These are phyloP conservation scores for Grallaria varia DNA, from an alignment of 2,113 vertebrate species.

Conservation along the genomic window DNA sequence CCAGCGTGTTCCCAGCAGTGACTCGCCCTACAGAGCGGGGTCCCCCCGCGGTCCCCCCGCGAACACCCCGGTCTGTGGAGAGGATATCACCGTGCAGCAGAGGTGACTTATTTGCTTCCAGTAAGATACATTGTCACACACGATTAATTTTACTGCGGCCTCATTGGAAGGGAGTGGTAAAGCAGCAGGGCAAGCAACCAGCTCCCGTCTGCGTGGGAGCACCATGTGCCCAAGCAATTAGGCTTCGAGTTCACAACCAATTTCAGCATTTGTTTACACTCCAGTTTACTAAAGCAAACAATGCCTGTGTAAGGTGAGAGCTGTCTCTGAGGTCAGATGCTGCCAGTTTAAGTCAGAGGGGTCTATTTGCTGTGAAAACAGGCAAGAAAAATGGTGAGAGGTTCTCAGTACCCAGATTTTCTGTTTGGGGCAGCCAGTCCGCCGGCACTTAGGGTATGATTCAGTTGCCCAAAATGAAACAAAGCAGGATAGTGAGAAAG, in stretches of 20 bases:
- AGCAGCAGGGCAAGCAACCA: constrained; percentile 16
- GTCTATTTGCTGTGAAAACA: background rate
- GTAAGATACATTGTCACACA: constrained; percentile 29
- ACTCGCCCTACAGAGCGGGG: rapidly evolving
- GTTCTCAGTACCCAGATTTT: background rate
- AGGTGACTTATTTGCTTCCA: constrained; percentile 11
- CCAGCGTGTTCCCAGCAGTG: background rate
- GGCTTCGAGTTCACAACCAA: background rate
- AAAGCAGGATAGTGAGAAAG: background rate
- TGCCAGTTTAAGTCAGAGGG: background rate
- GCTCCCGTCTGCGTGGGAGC: background rate
- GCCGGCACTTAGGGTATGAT: background rate
- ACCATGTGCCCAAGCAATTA: background rate
- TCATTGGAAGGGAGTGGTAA: constrained; percentile 23
- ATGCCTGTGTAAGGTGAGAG: background rate
- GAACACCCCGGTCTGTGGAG: background rate
- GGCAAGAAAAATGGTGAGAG: background rate
- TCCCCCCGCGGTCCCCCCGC: rapidly evolving
- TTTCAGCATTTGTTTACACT: background rate
- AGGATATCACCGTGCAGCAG: background rate
- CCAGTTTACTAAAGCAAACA: background rate
- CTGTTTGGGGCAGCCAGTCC: background rate
- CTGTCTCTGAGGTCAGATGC: background rate
- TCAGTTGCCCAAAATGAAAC: background rate
- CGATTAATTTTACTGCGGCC: constrained; percentile 39